Evolutionary conservation across 2,888 invertebrate genomes (phyloP).

Genomic region (Andrena minutula): DNA sequence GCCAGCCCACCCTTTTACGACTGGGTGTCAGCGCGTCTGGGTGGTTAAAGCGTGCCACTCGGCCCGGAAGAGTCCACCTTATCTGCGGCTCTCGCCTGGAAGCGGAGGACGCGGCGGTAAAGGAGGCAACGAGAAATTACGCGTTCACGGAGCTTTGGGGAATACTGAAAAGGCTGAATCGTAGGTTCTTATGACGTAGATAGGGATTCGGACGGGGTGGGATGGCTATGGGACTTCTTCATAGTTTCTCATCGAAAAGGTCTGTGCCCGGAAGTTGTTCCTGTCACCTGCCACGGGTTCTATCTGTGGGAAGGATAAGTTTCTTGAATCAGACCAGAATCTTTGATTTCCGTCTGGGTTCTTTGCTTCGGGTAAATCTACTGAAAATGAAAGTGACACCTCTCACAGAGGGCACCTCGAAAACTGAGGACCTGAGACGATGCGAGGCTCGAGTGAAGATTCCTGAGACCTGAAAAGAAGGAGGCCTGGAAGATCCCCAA

Average conservation of each 20-base stretch:
- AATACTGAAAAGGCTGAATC: too few species aligned
- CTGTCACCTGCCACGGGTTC: not conserved
- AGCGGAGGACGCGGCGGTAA: not conserved
- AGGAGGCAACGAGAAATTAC: not conserved
- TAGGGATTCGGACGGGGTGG: too few species aligned
- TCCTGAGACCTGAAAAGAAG: not conserved
- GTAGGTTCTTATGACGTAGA: too few species aligned
- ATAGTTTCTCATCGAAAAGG: not conserved
- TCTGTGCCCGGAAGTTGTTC: not conserved
- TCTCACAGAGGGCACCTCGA: not conserved
- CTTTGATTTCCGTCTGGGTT: not conserved
- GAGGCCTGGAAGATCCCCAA: too few species aligned
- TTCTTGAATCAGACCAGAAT: not conserved
- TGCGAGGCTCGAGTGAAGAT: not conserved
- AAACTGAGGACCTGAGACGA: not conserved
- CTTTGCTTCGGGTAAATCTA: not conserved
- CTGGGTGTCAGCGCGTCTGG: conserved; percentile 31
- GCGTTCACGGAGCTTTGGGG: not conserved
- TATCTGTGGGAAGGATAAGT: not conserved
- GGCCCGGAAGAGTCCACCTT: conserved; percentile 1
- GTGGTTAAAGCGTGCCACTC: conserved; percentile 25
- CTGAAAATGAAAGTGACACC: not conserved
- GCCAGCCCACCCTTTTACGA: conserved; percentile 45
- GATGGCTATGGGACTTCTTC: too few species aligned
- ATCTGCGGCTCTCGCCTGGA: not conserved